A percentile compares a stretch with the other conserved stretches of the same genome.
Evolutionary conservation across 2,888 invertebrate species (phyloP).

Genomic region (Halictus ligatus): DNA sequence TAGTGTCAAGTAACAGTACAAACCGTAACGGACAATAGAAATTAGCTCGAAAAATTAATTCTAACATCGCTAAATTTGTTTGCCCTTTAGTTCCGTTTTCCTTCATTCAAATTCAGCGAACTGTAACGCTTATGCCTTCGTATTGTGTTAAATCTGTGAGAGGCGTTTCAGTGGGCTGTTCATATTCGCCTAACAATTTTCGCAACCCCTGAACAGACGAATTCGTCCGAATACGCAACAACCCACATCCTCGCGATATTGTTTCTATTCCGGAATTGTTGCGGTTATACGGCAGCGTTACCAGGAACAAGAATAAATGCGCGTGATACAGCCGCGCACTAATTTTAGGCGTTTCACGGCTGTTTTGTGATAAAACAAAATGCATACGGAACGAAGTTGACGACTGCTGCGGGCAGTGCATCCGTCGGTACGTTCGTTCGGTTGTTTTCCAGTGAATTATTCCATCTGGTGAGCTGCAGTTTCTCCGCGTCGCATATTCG

Average conservation of each 20-base stretch:
- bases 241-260: constrained; percentile 10
- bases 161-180: constrained; percentile 65
- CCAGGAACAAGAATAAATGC: constrained; percentile 27
- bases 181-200: constrained; percentile 50
- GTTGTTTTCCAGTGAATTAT: constrained; percentile 35
- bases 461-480: not conserved
- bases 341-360: constrained; percentile 43
- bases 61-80: no score
- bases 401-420: constrained; percentile 14
- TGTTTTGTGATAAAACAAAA: constrained; percentile 33
- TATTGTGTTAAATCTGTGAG: not conserved
- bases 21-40: no score
- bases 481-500: not conserved
- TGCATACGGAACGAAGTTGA: constrained; percentile 36
- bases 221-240: not conserved
- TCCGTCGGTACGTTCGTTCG: constrained; percentile 16
- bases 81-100: no score
- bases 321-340: constrained; percentile 12
- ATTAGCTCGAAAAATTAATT: no score
- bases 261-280: constrained; percentile 19
- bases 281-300: not conserved
- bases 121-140: no score
- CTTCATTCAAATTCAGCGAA: no score
- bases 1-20: no score
- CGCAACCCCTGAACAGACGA: constrained; percentile 43